Evolutionary conservation across 2,888 invertebrate species (phyloP), one percentile per base, ranked within the genome.

Genomic region (Ormyrus thymus): DNA sequence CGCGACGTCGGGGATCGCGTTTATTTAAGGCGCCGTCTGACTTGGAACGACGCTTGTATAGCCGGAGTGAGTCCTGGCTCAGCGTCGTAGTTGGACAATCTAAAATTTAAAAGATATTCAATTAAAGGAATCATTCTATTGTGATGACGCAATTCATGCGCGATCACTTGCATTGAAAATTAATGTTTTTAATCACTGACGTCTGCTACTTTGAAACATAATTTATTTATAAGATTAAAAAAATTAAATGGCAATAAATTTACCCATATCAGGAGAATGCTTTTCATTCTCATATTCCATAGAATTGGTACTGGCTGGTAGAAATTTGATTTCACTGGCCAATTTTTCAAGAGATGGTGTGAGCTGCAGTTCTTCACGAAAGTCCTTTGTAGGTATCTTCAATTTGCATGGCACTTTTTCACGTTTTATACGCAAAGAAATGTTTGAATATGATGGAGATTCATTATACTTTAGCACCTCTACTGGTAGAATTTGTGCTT

Each of bases 251-350:
- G n/a, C 7, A 55, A 55, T 55, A 55, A 48, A 15, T 45, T 76
- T 74, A 80, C 80, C 80, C 50, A 69, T 50, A 64, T 81, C 81
- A 9, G 43, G 58, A 43, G 68, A 61, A 15, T 62, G 59, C n/a
- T 76, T 81, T 5, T 81, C 81, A 48, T 72, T 75, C 13, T 78
- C 77, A 29, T 45, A 64, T n/a, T 80, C 76, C 7, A 66, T 73
- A 11, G 58, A 61, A n/a, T 53, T 74, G 1, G 75, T 78, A 59
- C 80, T 84, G 5, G 86, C 86, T 9, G 89, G 87, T 45, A 86
- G 78, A 76, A 89, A 89, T 74, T 87, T 85, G 53, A 89, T 89
- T 80, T 89, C 88, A 69, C 84, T 86, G 0, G 89, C 88, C 43
- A 89, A 81, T 70, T 88, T 88, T 64, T 89, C 88, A 66, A 89